Base-by-base conservation (phyloP, 2,888 invertebrate genomes). In the Agrochola lota region DNA sequence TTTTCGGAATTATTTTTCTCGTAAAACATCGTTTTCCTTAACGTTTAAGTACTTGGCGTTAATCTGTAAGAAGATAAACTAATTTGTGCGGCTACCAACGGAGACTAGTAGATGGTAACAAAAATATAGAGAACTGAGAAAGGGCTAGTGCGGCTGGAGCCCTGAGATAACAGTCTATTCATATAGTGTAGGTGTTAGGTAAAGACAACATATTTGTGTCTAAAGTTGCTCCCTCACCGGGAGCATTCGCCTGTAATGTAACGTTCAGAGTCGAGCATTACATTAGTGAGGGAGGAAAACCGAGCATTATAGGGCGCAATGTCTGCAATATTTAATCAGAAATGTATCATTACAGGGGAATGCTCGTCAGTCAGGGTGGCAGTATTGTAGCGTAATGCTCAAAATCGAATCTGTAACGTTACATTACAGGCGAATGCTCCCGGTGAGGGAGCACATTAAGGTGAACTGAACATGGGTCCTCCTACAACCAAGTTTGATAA, bases 41-140 rank as follows among this genome's bases (percentile, higher is more conserved):
- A 64, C 52, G 40, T 55, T 78, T 72, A 15, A 68, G 40, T 49
- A 59, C 64, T 69, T 20, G 15, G 57, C 12, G 35, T 59, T 85
- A 72, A 74, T 84, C 83, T 68, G 59, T 66, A 63, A 55, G 46
- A 63, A 72, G 49, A 62, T 62, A 64, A 75, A 63, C 46, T 69
- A 77, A 82, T 69, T 66, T 49, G 60, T 55, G 63, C 15, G 43
- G 43, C 17, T 59, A 6, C 49, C 52, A 26, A 55, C 46, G 12
- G 35, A 52, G 15, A 74, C 64, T 43, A 46, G 43, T 35, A 59
- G 26, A 57, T 68, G 64, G 62, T 40, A 62, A 74, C 46, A 80
- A 81, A 49, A 81, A 76, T 71, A 75, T 35, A 46, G 12, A 20
- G n/a, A n/a, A n/a, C n/a, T n/a, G n/a, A n/a, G 20, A 60, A 73